Conservation (phyloP, 2,888 invertebrate species). For the Camptogramma bilineatum region DNA sequence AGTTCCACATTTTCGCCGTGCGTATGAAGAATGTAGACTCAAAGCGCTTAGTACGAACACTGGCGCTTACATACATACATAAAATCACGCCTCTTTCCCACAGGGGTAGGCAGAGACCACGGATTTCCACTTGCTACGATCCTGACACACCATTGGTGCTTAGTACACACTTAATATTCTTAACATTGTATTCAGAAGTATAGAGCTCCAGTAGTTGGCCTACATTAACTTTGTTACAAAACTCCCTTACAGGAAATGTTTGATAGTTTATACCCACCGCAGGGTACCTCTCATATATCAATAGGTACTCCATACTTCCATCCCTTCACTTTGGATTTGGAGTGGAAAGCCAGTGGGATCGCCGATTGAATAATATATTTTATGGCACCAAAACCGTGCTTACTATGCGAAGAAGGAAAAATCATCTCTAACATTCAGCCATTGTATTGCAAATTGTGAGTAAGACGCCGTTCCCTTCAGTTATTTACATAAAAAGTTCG, state of each 20-base stretch:
- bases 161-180: too few relatives aligned
- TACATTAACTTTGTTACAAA: slow-evolving; percentile 11
- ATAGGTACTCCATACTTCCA: slow-evolving; percentile 71
- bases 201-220: neutral
- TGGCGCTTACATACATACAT: too few relatives aligned
- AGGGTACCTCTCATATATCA: slow-evolving; percentile 49
- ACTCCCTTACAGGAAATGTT: slow-evolving; percentile 11
- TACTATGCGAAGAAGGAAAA: slow-evolving; percentile 81
- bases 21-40: too few relatives aligned
- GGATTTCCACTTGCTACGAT: too few relatives aligned
- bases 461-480: slow-evolving; percentile 74
- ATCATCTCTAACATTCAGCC: slow-evolving; percentile 79
- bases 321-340: slow-evolving; percentile 72
- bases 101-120: too few relatives aligned
- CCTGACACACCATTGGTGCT: too few relatives aligned
- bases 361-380: slow-evolving; percentile 83
- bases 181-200: neutral
- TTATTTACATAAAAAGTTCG: slow-evolving; percentile 81
- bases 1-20: too few relatives aligned
- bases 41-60: too few relatives aligned
- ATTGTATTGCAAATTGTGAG: slow-evolving; percentile 84
- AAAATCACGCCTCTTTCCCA: too few relatives aligned
- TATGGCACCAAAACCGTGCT: slow-evolving; percentile 75
- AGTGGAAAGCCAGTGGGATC: slow-evolving; percentile 74
- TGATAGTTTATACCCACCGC: neutral